Percentiles rank a stretch among this genome's conserved stretches.
These are phyloP conservation scores for Hozukius guyotensis DNA, from an alignment of 2,797 vertebrate genomes.

Conservation along the genomic window DNA sequence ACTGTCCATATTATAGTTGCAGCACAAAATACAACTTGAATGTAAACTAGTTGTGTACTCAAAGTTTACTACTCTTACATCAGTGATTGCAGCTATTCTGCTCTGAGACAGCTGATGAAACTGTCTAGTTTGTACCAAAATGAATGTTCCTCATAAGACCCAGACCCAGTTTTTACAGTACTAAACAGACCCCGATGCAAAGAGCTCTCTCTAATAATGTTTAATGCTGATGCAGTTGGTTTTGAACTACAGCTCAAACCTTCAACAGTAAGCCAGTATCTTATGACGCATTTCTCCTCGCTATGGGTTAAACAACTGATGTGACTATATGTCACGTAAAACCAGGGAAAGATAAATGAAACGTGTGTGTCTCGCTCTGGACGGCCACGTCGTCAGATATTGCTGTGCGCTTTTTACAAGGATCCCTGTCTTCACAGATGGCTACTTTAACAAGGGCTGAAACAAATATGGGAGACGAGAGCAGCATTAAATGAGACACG, in stretches of 20 bases:
- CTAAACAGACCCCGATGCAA: not conserved
- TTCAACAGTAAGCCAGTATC: not conserved
- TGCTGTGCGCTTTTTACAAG: constrained; percentile 25
- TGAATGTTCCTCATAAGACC: not conserved
- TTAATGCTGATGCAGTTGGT: not conserved
- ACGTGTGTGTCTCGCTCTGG: not conserved
- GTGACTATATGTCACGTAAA: not conserved
- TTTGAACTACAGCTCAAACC: not conserved
- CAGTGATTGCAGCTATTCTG: not conserved
- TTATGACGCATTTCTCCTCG: not conserved
- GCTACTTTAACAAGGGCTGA: constrained; percentile 41
- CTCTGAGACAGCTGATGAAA: not conserved
- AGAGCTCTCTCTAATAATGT: not conserved
- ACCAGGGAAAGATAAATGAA: not conserved
- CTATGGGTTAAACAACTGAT: not conserved
- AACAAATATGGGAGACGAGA: constrained; percentile 29
- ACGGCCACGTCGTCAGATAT: not conserved
- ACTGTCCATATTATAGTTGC: too few relatives aligned
- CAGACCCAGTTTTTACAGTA: not conserved
- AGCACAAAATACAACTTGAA: too few relatives aligned
- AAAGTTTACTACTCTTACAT: not conserved
- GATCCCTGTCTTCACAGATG: constrained; percentile 23
- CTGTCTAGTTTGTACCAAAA: not conserved
- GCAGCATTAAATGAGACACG: constrained; percentile 37
- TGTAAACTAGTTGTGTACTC: too few relatives aligned